phyloP scores from a whole-genome alignment of 2,888 invertebrate species.

The Caenorhabditis sinica region DNA sequence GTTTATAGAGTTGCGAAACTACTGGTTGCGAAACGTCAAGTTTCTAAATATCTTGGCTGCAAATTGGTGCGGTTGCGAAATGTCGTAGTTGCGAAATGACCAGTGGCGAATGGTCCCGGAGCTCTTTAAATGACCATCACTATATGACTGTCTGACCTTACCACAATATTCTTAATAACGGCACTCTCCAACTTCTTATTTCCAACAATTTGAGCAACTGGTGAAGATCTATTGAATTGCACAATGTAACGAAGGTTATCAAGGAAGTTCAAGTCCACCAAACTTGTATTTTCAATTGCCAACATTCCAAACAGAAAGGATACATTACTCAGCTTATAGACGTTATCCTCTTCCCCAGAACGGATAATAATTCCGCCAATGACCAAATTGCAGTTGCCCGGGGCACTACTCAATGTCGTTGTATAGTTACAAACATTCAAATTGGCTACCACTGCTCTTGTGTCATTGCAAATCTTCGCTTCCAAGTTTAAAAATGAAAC shows the following conservation, averaged over 20 bases:
- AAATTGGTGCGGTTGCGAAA: too few relatives aligned
- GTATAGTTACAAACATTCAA: neutral
- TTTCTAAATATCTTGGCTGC: too few relatives aligned
- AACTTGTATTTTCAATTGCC: constrained; percentile 5
- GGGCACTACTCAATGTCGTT: neutral
- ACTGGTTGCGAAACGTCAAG: too few relatives aligned
- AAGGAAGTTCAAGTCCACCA: neutral
- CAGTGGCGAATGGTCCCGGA: too few relatives aligned
- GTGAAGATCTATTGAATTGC: neutral
- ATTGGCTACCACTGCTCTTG: neutral
- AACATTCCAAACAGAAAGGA: neutral
- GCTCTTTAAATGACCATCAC: too few relatives aligned
- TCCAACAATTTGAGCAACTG: neutral
- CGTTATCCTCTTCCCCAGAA: constrained; percentile 1
- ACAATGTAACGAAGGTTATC: neutral
- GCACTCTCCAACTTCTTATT: neutral
- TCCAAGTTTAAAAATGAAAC: neutral
- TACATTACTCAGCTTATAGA: neutral
- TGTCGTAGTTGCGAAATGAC: too few relatives aligned
- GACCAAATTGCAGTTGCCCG: neutral
- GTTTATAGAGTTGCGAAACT: too few relatives aligned
- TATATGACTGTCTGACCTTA: too few relatives aligned
- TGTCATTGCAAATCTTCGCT: constrained; percentile 4
- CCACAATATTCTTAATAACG: neutral
- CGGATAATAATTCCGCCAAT: constrained; percentile 14